Base-by-base conservation (phyloP, 2,888 invertebrate genomes). In the Drosophila tanythrix region DNA sequence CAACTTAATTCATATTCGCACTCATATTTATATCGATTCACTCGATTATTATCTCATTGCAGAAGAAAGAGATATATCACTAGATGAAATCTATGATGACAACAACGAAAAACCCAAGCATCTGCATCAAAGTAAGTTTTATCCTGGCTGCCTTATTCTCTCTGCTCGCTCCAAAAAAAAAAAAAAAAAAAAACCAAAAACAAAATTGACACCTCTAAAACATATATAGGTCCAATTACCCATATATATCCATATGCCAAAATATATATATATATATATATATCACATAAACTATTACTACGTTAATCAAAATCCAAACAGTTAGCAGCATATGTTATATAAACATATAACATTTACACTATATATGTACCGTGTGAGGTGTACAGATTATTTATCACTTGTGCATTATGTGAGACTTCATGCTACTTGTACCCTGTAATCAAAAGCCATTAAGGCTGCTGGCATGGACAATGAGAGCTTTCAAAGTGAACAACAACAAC, bases 121-220 rank as follows among this genome's bases (percentile, higher is more conserved):
- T 79, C 91, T 94, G 75, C 94, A 94, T 92, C 94, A 95, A 94
- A 95, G 95, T 95, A 93, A 93, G 91, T 88, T 74, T 33, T 48
- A 69, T 60, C 53, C 40, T 61, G 53, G 55, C 21, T 50, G 33
- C 27, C 38, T 33, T 18, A 33, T 4, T 51, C 50, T 36, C 57
- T 57, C 57, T 38, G 61, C 51, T 36, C 36, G 46, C 56, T 46
- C 25, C 29, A 43, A 43, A 55, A 15, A n/a, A 43, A 21, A 13
- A 46, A 13, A 7, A 25, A n/a, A n/a, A 4, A 15, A 3, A 3
- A 43, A 4, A 31, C 1, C 27, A 29, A n/a, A 40, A 10, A 55
- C 48, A 36, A 48, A 52, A 62, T 63, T 53, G 33, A 72, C 59
- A 71, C 61, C 38, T 31, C 31, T 31, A 29, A 33, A 50, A 35